phyloP scores from a whole-genome alignment of 2,113 vertebrate species.

The Peromyscus californicus region DNA sequence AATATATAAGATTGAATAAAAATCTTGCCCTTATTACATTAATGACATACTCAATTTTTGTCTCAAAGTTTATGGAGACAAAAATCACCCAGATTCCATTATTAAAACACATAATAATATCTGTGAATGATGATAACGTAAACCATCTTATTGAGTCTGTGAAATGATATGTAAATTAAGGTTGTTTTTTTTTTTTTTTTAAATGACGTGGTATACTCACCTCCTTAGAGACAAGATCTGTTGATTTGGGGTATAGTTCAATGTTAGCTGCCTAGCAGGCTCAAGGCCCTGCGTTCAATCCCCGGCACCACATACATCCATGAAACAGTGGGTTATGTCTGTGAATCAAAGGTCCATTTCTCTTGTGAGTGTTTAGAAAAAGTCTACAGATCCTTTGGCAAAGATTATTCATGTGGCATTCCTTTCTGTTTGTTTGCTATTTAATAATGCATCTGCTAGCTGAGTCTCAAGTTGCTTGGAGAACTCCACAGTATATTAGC shows the following conservation, averaged over 20 bases:
- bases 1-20: not conserved
- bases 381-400: not conserved
- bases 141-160: not conserved
- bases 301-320: not conserved
- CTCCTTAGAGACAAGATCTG: not conserved
- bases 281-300: not conserved
- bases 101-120: not conserved
- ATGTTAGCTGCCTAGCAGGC: not conserved
- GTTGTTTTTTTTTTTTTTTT: not conserved
- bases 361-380: conserved; percentile 7
- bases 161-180: conserved; percentile 18
- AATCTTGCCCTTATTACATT: not conserved
- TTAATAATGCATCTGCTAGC: conserved; percentile 42
- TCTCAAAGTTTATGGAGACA: not conserved
- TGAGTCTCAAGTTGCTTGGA: conserved; percentile 65
- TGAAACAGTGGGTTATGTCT: not conserved
- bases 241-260: not conserved
- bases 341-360: conserved; percentile 20
- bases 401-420: conserved; percentile 2
- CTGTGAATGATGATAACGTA: conserved; percentile 6
- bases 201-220: not conserved
- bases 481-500: conserved; percentile 43
- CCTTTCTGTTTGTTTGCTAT: conserved; percentile 40
- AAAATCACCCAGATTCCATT: not conserved
- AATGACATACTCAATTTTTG: not conserved